Conservation (phyloP, 2,113 vertebrate genomes). For the Odocoileus virginianus region DNA sequence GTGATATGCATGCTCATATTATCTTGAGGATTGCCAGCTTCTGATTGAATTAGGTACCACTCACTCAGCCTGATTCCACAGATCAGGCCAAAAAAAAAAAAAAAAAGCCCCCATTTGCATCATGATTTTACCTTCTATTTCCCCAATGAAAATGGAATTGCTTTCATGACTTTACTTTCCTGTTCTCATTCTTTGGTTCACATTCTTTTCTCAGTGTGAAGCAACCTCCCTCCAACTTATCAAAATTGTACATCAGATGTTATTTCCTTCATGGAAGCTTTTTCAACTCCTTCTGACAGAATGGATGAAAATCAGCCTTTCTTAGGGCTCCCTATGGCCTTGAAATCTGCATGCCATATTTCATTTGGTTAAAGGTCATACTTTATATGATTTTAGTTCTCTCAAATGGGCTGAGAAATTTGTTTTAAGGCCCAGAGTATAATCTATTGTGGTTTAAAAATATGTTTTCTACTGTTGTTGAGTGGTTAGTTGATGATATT, state of each 20-base stretch:
- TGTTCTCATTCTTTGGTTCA: background rate
- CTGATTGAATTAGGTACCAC: background rate
- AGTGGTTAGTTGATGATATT: background rate
- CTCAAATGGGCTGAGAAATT: background rate
- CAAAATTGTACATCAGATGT: background rate
- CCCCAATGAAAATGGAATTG: background rate
- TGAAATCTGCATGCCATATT: background rate
- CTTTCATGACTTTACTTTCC: background rate
- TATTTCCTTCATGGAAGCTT: background rate
- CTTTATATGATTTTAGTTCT: background rate
- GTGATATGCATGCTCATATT: background rate
- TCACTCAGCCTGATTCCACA: background rate
- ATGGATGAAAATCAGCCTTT: background rate
- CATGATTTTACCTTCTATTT: background rate
- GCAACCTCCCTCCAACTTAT: background rate
- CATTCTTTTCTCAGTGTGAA: background rate
- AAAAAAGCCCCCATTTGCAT: background rate
- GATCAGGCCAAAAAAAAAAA: background rate
- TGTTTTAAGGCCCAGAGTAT: background rate
- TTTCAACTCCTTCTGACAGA: background rate
- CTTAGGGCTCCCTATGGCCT: background rate
- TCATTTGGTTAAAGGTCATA: background rate
- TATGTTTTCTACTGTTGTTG: background rate
- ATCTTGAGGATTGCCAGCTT: background rate
- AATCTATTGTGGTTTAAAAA: background rate